A percentile compares a stretch with the other conserved stretches of the same genome.
phyloP scores from a whole-genome alignment of 2,113 vertebrate genomes.

The Dicaeum eximium region DNA sequence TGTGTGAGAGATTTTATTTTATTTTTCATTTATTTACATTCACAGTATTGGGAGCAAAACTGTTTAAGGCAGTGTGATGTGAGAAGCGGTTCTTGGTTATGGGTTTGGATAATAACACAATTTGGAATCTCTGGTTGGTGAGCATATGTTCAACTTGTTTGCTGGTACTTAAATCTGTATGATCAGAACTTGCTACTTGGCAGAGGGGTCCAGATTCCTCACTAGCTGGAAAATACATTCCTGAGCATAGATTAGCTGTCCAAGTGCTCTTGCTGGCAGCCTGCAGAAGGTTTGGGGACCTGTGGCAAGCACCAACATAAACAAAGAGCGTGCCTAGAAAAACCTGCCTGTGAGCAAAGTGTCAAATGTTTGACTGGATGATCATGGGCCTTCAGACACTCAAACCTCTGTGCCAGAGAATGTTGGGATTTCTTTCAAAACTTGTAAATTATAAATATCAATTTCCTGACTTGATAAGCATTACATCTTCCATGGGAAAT shows the following conservation, averaged over 20 bases:
- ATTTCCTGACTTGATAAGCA: slow-evolving; percentile 14
- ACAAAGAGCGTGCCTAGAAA: background rate
- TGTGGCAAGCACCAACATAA: background rate
- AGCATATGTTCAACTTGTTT: background rate
- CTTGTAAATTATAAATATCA: background rate
- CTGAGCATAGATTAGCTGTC: background rate
- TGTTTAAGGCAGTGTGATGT: background rate
- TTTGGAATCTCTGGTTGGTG: background rate
- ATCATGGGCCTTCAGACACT: background rate
- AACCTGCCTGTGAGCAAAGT: background rate
- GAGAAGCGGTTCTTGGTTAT: background rate
- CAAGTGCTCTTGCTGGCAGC: background rate
- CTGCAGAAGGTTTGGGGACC: background rate
- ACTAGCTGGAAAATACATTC: background rate
- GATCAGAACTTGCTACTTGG: background rate
- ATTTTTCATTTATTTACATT: background rate
- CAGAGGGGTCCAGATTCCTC: background rate
- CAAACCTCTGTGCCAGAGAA: background rate
- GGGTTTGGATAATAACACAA: background rate
- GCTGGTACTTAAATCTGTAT: background rate
- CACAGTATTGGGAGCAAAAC: background rate
- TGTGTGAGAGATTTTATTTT: background rate
- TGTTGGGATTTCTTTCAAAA: background rate
- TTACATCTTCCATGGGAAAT: slow-evolving; percentile 14
- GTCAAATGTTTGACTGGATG: background rate